A percentile compares a stretch with the other conserved stretches of the same genome.
Evolutionary conservation across 2,888 invertebrate genomes (phyloP).

Genomic region (Phaonia tiefii): DNA sequence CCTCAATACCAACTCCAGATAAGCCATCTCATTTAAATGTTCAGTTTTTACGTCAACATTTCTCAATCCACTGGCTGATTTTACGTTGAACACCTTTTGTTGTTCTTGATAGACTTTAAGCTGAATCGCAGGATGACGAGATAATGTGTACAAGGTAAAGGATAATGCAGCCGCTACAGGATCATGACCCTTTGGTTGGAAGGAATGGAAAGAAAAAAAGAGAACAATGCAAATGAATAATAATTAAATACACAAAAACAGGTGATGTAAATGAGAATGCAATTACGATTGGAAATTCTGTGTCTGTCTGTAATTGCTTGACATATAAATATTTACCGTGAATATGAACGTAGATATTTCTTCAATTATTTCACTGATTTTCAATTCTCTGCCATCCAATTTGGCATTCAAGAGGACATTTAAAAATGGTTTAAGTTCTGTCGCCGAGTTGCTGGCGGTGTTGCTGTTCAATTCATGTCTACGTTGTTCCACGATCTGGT

Average conservation of each 20-base stretch:
- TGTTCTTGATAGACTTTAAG: constrained; percentile 81
- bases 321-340: constrained; percentile 72
- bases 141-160: constrained; percentile 82
- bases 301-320: constrained; percentile 32
- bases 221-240: neutral
- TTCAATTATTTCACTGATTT: constrained; percentile 73
- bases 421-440: constrained; percentile 71
- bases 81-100: constrained; percentile 78
- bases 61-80: constrained; percentile 47
- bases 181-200: constrained; percentile 81
- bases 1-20: constrained; percentile 74
- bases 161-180: constrained; percentile 83
- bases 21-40: constrained; percentile 71
- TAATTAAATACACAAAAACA: neutral
- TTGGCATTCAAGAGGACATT: constrained; percentile 74
- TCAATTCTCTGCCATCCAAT: constrained; percentile 72
- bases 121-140: constrained; percentile 82
- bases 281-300: no score
- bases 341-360: constrained; percentile 77
- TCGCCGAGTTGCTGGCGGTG: constrained; percentile 5
- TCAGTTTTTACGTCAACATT: constrained; percentile 53
- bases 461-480: constrained; percentile 60
- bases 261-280: neutral
- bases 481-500: constrained; percentile 71
- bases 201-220: neutral